These are phyloP conservation scores for Meriones psammophilus DNA, from an alignment of 2,797 vertebrate genomes.

Conservation along the genomic window DNA sequence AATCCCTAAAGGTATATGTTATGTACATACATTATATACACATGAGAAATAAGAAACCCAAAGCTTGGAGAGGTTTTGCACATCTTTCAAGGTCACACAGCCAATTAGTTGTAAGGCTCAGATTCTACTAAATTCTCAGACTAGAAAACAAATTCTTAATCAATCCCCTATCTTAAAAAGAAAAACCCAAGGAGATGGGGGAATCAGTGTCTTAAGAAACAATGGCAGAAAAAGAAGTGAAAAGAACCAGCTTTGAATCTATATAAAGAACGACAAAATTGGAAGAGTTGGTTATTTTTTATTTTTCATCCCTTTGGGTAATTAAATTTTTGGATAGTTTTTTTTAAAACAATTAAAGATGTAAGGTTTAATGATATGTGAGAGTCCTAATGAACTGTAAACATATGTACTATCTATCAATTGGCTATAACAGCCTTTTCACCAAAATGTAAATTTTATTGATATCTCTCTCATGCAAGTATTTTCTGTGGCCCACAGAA, in stretches of 20 bases:
- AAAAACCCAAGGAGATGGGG: background rate
- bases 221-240: constrained; percentile 11
- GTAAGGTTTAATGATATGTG: constrained; percentile 15
- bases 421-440: background rate
- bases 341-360: constrained; percentile 11
- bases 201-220: background rate
- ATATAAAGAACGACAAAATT: constrained; percentile 30
- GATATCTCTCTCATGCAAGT: background rate
- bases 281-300: background rate
- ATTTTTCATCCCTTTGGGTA: background rate
- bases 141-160: constrained; percentile 46
- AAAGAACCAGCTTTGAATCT: background rate
- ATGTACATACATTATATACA: background rate
- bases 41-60: constrained; percentile 11
- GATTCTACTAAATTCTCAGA: constrained; percentile 10
- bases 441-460: constrained; percentile 1
- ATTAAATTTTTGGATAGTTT: constrained; percentile 21
- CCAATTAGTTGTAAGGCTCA: background rate
- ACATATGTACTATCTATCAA: background rate
- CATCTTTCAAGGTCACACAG: constrained; percentile 28
- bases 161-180: background rate
- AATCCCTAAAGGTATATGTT: background rate
- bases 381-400: constrained; percentile 28
- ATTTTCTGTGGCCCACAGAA: constrained; percentile 49
- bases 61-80: background rate